These are phyloP conservation scores for Sarcophaga bullata DNA, from an alignment of 1,140 invertebrate species.

Conservation along the genomic window DNA sequence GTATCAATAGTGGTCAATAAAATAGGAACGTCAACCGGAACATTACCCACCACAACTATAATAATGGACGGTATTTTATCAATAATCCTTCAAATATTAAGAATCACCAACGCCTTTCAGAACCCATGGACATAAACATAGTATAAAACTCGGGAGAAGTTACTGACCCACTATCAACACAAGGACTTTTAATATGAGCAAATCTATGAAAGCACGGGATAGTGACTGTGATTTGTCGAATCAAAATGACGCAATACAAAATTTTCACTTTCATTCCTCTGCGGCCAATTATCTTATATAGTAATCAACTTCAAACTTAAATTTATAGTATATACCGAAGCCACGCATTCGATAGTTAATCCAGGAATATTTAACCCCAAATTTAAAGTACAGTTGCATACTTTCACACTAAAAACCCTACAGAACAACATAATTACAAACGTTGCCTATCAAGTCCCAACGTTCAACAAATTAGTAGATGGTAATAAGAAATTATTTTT, in stretches of 20 bases:
- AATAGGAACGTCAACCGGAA: background rate
- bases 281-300: background rate
- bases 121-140: background rate
- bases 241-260: background rate
- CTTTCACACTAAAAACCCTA: background rate
- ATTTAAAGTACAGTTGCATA: background rate
- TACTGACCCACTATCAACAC: background rate
- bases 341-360: slow-evolving; percentile 11
- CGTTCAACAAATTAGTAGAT: background rate
- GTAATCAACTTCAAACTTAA: background rate
- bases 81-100: background rate
- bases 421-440: background rate
- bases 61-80: background rate
- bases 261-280: slow-evolving; percentile 3
- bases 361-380: slow-evolving; percentile 16
- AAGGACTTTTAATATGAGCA: background rate
- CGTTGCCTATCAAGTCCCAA: background rate
- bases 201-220: background rate
- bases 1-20: background rate
- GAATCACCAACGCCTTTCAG: background rate
- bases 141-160: background rate
- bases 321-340: slow-evolving; percentile 19
- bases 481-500: background rate
- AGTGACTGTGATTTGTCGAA: background rate
- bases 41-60: background rate